A percentile compares a stretch with the other conserved stretches of the same genome.
These are phyloP conservation scores for Taurulus bubalis DNA, from an alignment of 2,113 vertebrate genomes.

Conservation along the genomic window DNA sequence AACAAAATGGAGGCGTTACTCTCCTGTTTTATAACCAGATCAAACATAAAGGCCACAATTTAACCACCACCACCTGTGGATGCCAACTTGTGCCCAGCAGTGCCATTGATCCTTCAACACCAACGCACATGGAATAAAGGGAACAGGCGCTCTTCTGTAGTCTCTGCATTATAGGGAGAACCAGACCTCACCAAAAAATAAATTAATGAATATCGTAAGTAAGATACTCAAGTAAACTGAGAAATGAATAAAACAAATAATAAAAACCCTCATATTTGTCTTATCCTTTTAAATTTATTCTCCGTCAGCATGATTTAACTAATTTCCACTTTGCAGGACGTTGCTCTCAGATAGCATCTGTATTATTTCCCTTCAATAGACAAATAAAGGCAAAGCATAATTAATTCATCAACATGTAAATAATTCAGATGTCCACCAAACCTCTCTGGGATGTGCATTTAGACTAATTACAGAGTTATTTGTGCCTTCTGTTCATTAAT, in stretches of 20 bases:
- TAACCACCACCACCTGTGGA: conserved; percentile 30
- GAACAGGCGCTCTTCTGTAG: background rate
- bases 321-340: background rate
- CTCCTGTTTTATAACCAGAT: conserved; percentile 3
- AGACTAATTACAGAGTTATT: background rate
- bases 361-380: background rate
- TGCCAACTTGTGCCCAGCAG: conserved; percentile 46
- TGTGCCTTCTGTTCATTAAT: background rate
- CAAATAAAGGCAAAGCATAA: background rate
- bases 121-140: conserved; percentile 31
- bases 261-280: background rate
- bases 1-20: conserved; percentile 59
- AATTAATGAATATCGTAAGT: conserved; percentile 9
- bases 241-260: too few species aligned
- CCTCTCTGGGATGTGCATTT: background rate
- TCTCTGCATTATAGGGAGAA: background rate
- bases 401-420: background rate
- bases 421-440: conserved; percentile 9
- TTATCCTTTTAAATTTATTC: background rate
- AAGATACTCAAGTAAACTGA: background rate
- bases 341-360: background rate
- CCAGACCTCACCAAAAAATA: background rate
- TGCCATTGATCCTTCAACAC: conserved; percentile 55
- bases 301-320: background rate
- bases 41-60: conserved; percentile 9